Base-by-base conservation (phyloP, 2,888 invertebrate genomes). In the Argyresthia goedartella region DNA sequence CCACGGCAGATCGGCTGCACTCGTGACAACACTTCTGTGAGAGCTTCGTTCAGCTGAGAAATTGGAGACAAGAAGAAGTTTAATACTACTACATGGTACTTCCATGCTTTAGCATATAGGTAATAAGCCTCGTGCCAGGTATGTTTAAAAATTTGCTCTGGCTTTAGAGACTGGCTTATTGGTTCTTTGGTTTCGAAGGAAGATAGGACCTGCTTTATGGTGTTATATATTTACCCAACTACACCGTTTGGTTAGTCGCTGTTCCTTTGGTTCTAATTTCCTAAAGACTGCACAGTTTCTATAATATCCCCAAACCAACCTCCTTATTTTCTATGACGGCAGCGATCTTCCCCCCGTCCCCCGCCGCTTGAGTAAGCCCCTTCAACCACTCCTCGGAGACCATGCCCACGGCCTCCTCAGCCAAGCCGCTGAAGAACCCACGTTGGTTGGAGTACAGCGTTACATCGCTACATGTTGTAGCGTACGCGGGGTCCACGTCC, bases 341-440 rank as follows among this genome's bases (percentile, higher is more conserved):
- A 60, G 78, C 59, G 9, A 93, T 78, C 53, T 92, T 89, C 39
- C 89, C 89, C 9, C 76, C 76, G 65, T 93, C 90, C 47, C 71
- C 89, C 54, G 85, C 85, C 8, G 90, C 66, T 46, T 87, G 79
- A 13, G 88, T 90, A 59, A 94, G 92, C 53, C 77, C 78, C 55
- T 82, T 79, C 46, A 92, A 77, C 93, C 93, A 93, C 39, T 82
- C 63, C 1, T 59, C 73, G 34, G 85, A 63, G 0, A 86, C 89
- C 25, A 81, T 59, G 8, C 86, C 70, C 0, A 81, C 81, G 15
- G 93, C 88, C 59, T 89, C 87, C 49, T 91, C 88, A 16, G 88
- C 89, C 57, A 93, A 89, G 44, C 88, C 88, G 57, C 89, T 84
- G 69, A 95, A 94, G 73, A 95, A 95, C 0, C 95, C 95, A 61